phyloP scores from a whole-genome alignment of 2,113 vertebrate species.

The Nematolebias whitei region DNA sequence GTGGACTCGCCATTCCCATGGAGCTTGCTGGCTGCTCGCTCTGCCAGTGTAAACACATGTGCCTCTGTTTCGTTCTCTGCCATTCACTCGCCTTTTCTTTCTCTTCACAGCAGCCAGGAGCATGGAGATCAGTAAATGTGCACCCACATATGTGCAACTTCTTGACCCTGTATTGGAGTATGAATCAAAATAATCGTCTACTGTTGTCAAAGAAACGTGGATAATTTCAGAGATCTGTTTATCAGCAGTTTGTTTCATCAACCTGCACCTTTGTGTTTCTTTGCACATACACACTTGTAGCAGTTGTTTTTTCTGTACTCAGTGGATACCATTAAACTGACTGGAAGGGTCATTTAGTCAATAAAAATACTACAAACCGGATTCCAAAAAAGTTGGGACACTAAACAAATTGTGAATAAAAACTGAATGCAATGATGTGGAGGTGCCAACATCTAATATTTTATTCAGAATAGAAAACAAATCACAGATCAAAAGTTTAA shows the following conservation, averaged over 20 bases:
- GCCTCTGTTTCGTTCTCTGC: conserved; percentile 52
- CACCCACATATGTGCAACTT: not conserved
- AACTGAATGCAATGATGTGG: too few species aligned
- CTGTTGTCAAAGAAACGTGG: too few species aligned
- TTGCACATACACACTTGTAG: not conserved
- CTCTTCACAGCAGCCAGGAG: not conserved
- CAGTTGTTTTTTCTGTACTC: too few species aligned
- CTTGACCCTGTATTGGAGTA: not conserved
- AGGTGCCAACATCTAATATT: too few species aligned
- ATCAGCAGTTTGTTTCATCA: not conserved
- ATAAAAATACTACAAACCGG: too few species aligned
- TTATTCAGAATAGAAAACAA: too few species aligned
- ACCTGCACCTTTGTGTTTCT: not conserved
- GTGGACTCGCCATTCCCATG: conserved; percentile 42
- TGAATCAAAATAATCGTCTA: not conserved
- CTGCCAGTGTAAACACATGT: conserved; percentile 68
- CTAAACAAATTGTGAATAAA: too few species aligned
- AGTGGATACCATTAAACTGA: too few species aligned
- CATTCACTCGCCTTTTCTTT: not conserved
- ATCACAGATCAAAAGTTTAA: too few species aligned
- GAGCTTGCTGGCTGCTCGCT: conserved; percentile 35
- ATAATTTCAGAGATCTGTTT: not conserved
- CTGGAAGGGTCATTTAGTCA: too few species aligned
- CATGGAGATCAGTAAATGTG: not conserved
- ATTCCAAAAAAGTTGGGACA: too few species aligned